These are phyloP conservation scores for Epizoanthus stellaris DNA, from an alignment of 92 coral and sea anemone species.

Conservation along the genomic window DNA sequence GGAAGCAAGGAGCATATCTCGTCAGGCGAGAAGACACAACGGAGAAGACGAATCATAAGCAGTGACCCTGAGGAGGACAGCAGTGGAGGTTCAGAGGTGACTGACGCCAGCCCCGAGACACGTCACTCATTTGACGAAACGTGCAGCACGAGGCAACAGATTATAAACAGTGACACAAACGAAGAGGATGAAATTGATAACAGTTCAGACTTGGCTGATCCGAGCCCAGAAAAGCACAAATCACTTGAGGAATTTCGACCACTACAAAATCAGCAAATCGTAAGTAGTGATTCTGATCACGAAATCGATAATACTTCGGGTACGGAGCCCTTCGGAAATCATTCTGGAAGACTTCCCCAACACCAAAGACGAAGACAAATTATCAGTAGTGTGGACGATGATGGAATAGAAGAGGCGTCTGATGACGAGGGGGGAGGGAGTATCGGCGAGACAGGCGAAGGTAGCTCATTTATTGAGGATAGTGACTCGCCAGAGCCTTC, in stretches of 20 bases:
- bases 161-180: background rate
- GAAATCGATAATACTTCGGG: background rate
- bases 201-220: background rate
- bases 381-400: background rate
- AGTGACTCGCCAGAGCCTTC: background rate
- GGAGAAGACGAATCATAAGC: conserved; percentile 15
- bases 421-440: background rate
- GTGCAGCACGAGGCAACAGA: background rate
- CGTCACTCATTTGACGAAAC: background rate
- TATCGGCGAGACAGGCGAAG: too few relatives aligned
- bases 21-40: background rate
- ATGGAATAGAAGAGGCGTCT: background rate
- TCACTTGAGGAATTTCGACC: background rate
- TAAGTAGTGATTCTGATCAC: background rate
- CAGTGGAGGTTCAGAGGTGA: background rate
- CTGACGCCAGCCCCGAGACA: background rate
- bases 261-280: background rate
- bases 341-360: too few relatives aligned
- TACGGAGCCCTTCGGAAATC: background rate
- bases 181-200: background rate
- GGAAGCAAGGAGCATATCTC: background rate
- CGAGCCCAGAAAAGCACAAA: background rate
- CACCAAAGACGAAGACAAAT: too few relatives aligned
- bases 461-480: background rate
- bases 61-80: conserved; percentile 18